A percentile compares a stretch with the other conserved stretches of the same genome.
Conservation (phyloP, 2,797 vertebrate species). For the Pristis pectinata region DNA sequence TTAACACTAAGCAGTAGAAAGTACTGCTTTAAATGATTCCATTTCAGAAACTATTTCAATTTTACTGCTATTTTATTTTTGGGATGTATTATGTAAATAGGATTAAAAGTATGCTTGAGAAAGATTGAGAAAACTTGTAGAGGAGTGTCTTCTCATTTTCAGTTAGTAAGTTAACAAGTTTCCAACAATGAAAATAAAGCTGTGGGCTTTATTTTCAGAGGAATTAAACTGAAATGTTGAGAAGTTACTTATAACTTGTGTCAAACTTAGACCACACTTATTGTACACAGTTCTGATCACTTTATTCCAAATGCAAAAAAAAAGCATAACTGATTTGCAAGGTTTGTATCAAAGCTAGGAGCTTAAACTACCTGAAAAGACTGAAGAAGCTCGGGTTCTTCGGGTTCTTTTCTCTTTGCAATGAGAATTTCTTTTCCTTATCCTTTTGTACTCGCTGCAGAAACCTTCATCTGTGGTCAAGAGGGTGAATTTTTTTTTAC, state of each 20-base stretch:
- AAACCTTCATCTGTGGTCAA: not conserved
- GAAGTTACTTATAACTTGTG: not conserved
- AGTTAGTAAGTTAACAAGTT: not conserved
- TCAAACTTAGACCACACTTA: not conserved
- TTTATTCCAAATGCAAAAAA: not conserved
- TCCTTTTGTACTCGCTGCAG: not conserved
- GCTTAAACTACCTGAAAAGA: not conserved
- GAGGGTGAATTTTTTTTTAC: not conserved
- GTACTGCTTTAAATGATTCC: not conserved
- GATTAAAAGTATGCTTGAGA: not conserved
- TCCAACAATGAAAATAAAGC: not conserved
- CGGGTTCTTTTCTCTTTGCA: not conserved
- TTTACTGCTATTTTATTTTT: not conserved
- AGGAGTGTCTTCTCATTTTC: not conserved
- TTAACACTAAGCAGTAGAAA: not conserved
- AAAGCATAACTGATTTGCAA: not conserved
- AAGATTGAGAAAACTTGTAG: constrained; percentile 9
- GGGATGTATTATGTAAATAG: not conserved
- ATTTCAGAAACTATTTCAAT: constrained; percentile 16
- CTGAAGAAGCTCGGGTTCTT: not conserved
- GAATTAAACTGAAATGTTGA: not conserved
- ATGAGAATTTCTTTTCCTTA: not conserved
- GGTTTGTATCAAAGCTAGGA: not conserved
- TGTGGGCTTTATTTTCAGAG: not conserved
- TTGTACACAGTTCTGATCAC: not conserved